Evolutionary conservation across 2,888 invertebrate species (phyloP), one percentile per base, ranked within the genome.

Genomic region (Lepetodrilus schrolli): DNA sequence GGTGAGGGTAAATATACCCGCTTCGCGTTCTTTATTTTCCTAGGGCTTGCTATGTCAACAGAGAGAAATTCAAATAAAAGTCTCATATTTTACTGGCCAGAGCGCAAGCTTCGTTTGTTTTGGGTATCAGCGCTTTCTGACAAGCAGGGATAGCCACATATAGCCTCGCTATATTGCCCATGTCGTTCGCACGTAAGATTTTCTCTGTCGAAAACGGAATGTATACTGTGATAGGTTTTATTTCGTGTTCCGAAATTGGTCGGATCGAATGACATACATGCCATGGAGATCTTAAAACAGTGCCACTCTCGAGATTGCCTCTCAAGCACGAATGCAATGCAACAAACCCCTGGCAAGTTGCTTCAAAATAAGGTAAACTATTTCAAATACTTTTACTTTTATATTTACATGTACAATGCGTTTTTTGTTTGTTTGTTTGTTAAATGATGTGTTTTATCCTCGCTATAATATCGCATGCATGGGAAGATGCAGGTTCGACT

Each of bases 51-150:
- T 79, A 78, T 81, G 83, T 83, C 80, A 82, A 83, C 83, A 82
- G 36, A 47, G 76, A 77, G 80, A 80, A 81, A 81, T 80, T 82
- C 82, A 84, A 84, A 83, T 81, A 84, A 82, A 83, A 81, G 74
- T 78, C 80, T 81, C 79, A 80, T 80, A 82, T 82, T 83, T 82
- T 80, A 83, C 82, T 82, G 81, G 83, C 74, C 79, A 66, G 71
- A 74, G 78, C 76, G 71, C 37, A 73, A 51, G 36, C 66, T 68
- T 58, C 71, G 80, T 82, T 82, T 82, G 79, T 78, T 79, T 75
- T 76, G 79, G 77, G 74, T 76, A 74, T 77, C 76, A 74, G 72
- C 66, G 21, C 72, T 70, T 68, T 21, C 66, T n/a, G n/a, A 48
- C 30, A n/a, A 49, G 66, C n/a, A 17, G 49, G 49, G 73, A 66